phyloP scores from a whole-genome alignment of 1,140 invertebrate genomes.

The Diabrotica undecimpunctata region DNA sequence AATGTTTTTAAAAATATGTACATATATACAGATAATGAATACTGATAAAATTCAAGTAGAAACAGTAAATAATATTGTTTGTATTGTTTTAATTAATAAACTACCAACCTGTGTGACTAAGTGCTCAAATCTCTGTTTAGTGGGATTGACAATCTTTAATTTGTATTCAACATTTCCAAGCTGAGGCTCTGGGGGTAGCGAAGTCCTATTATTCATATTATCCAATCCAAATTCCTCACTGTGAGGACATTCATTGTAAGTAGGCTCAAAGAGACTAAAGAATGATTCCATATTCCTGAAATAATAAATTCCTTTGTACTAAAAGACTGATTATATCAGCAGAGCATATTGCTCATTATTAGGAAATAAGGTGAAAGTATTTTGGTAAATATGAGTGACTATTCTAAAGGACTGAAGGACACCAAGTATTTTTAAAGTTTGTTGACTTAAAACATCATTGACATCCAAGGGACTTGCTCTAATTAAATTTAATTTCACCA shows the following conservation, averaged over 20 bases:
- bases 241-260: constrained; percentile 33
- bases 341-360: constrained; percentile 22
- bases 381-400: not conserved
- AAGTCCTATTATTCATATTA: constrained; percentile 31
- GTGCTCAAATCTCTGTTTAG: constrained; percentile 81
- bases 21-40: too few species aligned
- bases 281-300: constrained; percentile 68
- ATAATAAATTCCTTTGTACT: constrained; percentile 9
- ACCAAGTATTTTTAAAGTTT: too few species aligned
- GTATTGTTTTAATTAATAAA: not conserved
- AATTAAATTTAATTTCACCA: too few species aligned
- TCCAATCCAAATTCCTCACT: constrained; percentile 46
- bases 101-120: constrained; percentile 74
- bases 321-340: constrained; percentile 1
- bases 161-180: constrained; percentile 93
- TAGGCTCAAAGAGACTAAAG: constrained; percentile 72
- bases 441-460: too few species aligned
- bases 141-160: constrained; percentile 80
- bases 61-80: too few species aligned
- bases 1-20: too few species aligned
- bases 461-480: too few species aligned
- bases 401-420: too few species aligned
- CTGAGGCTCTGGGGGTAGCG: constrained; percentile 83
- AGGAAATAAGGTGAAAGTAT: constrained; percentile 30
- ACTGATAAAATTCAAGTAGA: too few species aligned